Conservation (phyloP, 1,140 invertebrate genomes). For the Trichomalopsis sarcophagae region DNA sequence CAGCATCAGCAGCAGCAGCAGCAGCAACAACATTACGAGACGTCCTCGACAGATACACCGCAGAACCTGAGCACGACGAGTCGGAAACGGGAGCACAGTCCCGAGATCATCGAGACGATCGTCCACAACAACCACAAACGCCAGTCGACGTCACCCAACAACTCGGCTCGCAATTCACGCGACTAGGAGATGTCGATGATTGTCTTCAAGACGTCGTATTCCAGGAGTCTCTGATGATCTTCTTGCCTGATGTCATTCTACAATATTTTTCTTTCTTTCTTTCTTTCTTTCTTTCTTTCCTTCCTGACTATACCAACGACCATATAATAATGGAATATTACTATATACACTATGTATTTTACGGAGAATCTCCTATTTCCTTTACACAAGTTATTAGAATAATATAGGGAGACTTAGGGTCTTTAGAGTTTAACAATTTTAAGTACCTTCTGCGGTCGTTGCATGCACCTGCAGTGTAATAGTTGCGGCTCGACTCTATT, state of each 20-base stretch:
- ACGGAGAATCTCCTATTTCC: not conserved
- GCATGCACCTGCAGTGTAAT: not conserved
- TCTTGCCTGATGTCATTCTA: not conserved
- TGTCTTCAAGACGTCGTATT: not conserved
- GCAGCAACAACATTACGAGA: not conserved
- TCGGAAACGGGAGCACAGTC: constrained; percentile 69
- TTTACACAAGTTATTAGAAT: not conserved
- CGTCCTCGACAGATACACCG: not conserved
- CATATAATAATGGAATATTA: not conserved
- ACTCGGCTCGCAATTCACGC: not conserved
- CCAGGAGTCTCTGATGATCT: not conserved
- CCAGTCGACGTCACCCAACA: constrained; percentile 53
- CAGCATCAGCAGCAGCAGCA: not conserved
- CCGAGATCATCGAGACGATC: constrained; percentile 54
- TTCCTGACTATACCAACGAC: not conserved
- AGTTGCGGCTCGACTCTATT: no score
- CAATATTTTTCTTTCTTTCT: not conserved
- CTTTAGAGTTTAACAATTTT: not conserved
- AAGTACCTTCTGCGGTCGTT: not conserved
- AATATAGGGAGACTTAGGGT: not conserved
- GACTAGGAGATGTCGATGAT: not conserved
- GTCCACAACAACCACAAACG: constrained; percentile 61
- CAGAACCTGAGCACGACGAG: constrained; percentile 33
- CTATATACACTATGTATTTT: not conserved
- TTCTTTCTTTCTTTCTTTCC: not conserved